Base-by-base conservation (phyloP, 2,888 invertebrate species). In the Diplolepis rosae region DNA sequence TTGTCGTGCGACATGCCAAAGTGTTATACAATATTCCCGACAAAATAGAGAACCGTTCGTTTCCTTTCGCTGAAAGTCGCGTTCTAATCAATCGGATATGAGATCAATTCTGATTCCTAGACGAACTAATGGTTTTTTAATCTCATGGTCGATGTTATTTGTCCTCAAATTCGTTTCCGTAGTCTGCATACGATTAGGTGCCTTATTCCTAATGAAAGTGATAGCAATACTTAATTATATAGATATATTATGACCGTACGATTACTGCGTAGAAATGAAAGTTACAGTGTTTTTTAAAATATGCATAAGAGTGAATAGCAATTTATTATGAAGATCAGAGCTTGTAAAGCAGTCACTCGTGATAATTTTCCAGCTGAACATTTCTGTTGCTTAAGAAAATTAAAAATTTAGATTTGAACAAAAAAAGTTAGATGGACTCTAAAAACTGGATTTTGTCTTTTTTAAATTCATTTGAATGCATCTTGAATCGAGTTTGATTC, bases 1-100 rank as follows among this genome's bases (percentile, higher is more conserved):
- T 71, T 71, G 65, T 71, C 73, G 67, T 39, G 35, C 65, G 68
- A 61, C 45, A 68, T 45, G 48, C 28, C 56, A 22, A 42, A 13
- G 48, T 27, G 65, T 69, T 69, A 69, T 69, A 70, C 66, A 70
- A 70, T 66, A 35, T 52, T 51, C 28, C 13, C n/a, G 28, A 42
- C 35, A 66, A 51, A 52, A 66, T 27, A 70, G 11, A 39, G 27
- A 48, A 42, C 4, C 15, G 27, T 30, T 32, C 2, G 65, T 30
- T 65, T 11, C 35, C 66, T 66, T 50, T 66, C 48, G n/a, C 45
- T 61, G 15, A 22, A 27, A 61, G 24, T 15, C 11, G 30, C 32
- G 18, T 61, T 61, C 7, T 35, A 7, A 61, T 61, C 35, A 61
- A 39, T 61, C 35, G 35, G 13, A 56, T 32, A 22, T 56, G 56